Evolutionary conservation across 2,888 invertebrate genomes (phyloP).

Genomic region (Mythimna loreyi): DNA sequence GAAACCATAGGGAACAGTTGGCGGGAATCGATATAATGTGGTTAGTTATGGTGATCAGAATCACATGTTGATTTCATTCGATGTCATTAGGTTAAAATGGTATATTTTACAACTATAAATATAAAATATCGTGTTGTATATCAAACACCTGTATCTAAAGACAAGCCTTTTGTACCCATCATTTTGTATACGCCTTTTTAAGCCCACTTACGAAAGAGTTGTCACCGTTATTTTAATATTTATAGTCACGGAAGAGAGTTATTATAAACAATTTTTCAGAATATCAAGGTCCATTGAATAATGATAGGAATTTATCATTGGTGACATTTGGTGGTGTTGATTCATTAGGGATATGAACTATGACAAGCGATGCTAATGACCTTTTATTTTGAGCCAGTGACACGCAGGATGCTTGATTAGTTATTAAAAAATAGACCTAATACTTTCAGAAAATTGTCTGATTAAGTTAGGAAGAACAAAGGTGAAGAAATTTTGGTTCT

Average conservation of each 20-base stretch:
- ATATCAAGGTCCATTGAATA: slow-evolving; percentile 49
- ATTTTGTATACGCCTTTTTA: slow-evolving; percentile 29
- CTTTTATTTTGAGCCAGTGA: slow-evolving; percentile 65
- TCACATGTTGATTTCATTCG: slow-evolving; percentile 85
- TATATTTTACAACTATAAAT: slow-evolving; percentile 51
- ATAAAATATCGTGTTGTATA: slow-evolving; percentile 51
- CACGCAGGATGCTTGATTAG: slow-evolving; percentile 78
- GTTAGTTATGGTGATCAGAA: slow-evolving; percentile 89
- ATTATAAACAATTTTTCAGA: slow-evolving; percentile 49
- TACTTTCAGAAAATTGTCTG: slow-evolving; percentile 79
- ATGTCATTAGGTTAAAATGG: slow-evolving; percentile 71
- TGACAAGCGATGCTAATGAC: slow-evolving; percentile 33
- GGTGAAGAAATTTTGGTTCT: slow-evolving; percentile 43
- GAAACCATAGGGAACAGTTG: slow-evolving; percentile 84
- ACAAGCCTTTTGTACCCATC: slow-evolving; percentile 27
- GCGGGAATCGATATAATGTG: slow-evolving; percentile 86
- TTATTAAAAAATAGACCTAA: slow-evolving; percentile 84
- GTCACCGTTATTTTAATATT: slow-evolving; percentile 56
- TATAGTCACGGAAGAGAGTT: slow-evolving; percentile 46
- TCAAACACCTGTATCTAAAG: slow-evolving; percentile 54
- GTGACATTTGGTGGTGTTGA: slow-evolving; percentile 65
- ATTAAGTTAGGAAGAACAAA: slow-evolving; percentile 71
- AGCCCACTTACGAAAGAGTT: slow-evolving; percentile 50
- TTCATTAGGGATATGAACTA: slow-evolving; percentile 73
- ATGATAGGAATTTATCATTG: slow-evolving; percentile 54